Evolutionary conservation across 2,113 vertebrate species (phyloP), one percentile per base, ranked within the genome.

Genomic region (Peucedramus taeniatus): DNA sequence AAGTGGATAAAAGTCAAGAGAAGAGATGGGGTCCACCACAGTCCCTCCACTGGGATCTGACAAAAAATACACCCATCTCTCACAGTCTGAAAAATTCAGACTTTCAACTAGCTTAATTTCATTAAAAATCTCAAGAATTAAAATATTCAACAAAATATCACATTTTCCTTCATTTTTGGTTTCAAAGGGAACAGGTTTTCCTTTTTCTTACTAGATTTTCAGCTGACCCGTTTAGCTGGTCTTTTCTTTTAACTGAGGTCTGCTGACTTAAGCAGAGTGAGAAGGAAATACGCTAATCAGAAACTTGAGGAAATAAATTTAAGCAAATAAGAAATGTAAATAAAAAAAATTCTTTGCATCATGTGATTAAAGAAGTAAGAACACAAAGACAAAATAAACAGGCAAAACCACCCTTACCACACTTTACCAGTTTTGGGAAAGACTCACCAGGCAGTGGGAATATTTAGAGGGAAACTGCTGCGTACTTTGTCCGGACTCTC

Each of bases 271-370:
- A 66, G 42, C 54, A 86, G 50, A 83, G 9, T 17, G 65, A 86
- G 68, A 83, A 80, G 66, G 8, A 79, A 94, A 51, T 40, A 72
- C 42, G 56, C 39, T 92, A 79, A 50, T 57, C 83, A 74, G 64
- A 87, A 89, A 60, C 39, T 26, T 44, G 24, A 90, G 51, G n/a
- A 94, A 93, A 91, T 21, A 90, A 63, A 77, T 42, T 18, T 57
- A 76, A 50, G 64, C 51, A 88, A 85, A 80, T 65, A 70, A 84
- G 59, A 66, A 94, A 66, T 30, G 14, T 16, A 89, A 94, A 68
- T 50, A 31, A 23, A 60, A 50, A 28, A 54, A 78, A 8, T 44
- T 69, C 12, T 13, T 83, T 89, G 40, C 26, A 89, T 87, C 15
- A 26, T 37, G 12, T 51, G 56, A 75, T 68, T 54, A 59, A 70